Evolutionary conservation across 2,797 vertebrate species (phyloP).

Genomic region (Mastacembelus armatus): DNA sequence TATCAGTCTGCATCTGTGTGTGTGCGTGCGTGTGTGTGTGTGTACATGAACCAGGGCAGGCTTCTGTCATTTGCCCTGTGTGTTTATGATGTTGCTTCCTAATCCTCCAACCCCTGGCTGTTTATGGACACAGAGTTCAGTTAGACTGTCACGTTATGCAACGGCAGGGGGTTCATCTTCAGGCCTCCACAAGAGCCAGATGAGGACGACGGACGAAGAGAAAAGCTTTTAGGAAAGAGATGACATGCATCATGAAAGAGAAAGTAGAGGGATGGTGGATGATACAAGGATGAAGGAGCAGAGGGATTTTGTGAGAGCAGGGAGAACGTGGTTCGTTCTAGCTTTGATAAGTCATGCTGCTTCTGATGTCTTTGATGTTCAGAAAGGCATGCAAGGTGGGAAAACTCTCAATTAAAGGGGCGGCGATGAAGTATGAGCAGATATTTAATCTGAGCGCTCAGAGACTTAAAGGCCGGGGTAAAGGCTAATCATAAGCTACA

Average conservation of each 20-base stretch:
- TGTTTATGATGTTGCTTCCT: conserved; percentile 67
- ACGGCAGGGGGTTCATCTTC: conserved; percentile 46
- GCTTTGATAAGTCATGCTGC: conserved; percentile 65
- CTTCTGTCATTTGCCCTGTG: conserved; percentile 25
- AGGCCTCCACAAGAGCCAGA: conserved; percentile 11
- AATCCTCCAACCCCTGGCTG: conserved; percentile 60
- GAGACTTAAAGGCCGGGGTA: conserved; percentile 62
- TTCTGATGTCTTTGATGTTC: conserved; percentile 75
- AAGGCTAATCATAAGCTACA: conserved; percentile 66
- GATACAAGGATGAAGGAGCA: background rate
- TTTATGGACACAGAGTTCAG: conserved; percentile 64
- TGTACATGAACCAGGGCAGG: conserved; percentile 15
- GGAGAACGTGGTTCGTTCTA: conserved; percentile 29
- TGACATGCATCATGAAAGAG: background rate
- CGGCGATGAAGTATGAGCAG: conserved; percentile 48
- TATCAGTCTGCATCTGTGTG: conserved; percentile 2
- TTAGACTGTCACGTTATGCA: conserved; percentile 55
- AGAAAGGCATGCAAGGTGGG: conserved; percentile 67
- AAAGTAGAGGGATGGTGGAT: conserved; percentile 2
- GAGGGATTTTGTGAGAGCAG: background rate
- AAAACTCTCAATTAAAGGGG: conserved; percentile 74
- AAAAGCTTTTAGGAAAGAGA: background rate
- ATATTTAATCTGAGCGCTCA: conserved; percentile 62
- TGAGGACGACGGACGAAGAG: background rate
- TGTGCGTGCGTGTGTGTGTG: conserved; percentile 1